A percentile compares a stretch with the other conserved stretches of the same genome.
Evolutionary conservation across 2,797 vertebrate genomes (phyloP).

Genomic region (Tenualosa ilisha): DNA sequence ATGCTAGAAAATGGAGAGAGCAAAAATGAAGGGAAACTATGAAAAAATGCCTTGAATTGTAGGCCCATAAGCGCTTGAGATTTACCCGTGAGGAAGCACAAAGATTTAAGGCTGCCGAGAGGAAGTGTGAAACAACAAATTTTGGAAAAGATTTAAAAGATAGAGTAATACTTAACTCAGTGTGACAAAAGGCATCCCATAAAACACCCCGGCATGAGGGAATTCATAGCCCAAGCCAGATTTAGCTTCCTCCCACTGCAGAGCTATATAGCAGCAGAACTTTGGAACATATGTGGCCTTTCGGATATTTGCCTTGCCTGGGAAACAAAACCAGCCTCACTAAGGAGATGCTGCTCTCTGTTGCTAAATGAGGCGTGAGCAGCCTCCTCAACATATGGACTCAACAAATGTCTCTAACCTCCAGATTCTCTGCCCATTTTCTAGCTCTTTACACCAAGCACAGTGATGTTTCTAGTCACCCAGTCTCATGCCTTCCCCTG

Average conservation of each 20-base stretch:
- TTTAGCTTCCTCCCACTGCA: neutral
- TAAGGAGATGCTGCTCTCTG: neutral
- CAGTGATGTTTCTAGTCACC: neutral
- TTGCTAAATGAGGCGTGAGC: conserved; percentile 1
- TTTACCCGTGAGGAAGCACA: too few species aligned
- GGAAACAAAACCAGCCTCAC: conserved; percentile 15
- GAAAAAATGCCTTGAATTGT: neutral
- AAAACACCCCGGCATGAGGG: neutral
- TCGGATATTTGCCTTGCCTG: neutral
- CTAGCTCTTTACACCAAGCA: neutral
- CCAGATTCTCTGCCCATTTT: neutral
- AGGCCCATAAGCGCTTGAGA: too few species aligned
- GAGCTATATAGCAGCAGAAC: neutral
- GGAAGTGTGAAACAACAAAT: conserved; percentile 9
- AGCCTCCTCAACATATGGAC: conserved; percentile 14
- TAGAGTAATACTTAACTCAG: conserved; percentile 1
- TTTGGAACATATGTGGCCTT: neutral
- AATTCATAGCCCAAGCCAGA: neutral
- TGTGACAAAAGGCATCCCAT: conserved; percentile 6
- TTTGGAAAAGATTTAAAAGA: conserved; percentile 4
- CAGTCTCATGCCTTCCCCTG: neutral
- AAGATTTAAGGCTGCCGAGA: neutral
- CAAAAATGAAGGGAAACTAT: neutral
- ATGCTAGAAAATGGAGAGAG: neutral
- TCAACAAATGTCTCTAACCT: conserved; percentile 6